A percentile compares a stretch with the other conserved stretches of the same genome.
These are phyloP conservation scores for Tenebrio molitor DNA, from an alignment of 1,140 invertebrate genomes.

Conservation along the genomic window DNA sequence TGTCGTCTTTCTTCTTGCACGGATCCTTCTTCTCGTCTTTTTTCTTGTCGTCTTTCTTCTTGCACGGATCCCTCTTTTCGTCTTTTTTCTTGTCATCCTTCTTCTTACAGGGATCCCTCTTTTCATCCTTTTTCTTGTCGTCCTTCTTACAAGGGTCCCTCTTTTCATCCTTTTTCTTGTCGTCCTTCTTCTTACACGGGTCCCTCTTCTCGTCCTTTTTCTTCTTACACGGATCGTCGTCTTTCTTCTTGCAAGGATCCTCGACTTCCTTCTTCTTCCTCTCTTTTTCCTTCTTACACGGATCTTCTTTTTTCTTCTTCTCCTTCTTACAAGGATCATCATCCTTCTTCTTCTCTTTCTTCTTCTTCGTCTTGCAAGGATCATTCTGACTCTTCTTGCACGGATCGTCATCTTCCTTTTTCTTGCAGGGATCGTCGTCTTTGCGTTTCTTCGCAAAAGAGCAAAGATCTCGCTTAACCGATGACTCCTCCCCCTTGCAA, in stretches of 20 bases:
- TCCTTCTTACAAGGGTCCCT: neutral
- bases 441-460: slow-evolving; percentile 34
- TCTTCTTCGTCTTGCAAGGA: slow-evolving; percentile 21
- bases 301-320: slow-evolving; percentile 6
- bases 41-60: slow-evolving; percentile 5
- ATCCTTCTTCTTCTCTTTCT: slow-evolving; percentile 14
- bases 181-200: neutral
- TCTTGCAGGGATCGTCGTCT: neutral
- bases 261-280: slow-evolving; percentile 15
- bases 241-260: neutral
- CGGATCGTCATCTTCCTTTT: neutral
- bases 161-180: slow-evolving; percentile 32
- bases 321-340: slow-evolving; percentile 23
- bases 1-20: slow-evolving; percentile 29
- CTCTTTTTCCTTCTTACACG: slow-evolving; percentile 21
- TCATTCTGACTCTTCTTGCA: slow-evolving; percentile 13
- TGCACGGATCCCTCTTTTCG: slow-evolving; percentile 20
- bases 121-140: neutral
- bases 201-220: slow-evolving; percentile 26
- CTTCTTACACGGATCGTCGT: neutral
- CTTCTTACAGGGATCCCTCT: neutral
- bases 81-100: neutral
- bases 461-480: too few relatives aligned
- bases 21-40: slow-evolving; percentile 3
- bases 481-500: too few relatives aligned